These are phyloP conservation scores for Meda fulgida DNA, from an alignment of 2,797 vertebrate genomes.

Conservation along the genomic window DNA sequence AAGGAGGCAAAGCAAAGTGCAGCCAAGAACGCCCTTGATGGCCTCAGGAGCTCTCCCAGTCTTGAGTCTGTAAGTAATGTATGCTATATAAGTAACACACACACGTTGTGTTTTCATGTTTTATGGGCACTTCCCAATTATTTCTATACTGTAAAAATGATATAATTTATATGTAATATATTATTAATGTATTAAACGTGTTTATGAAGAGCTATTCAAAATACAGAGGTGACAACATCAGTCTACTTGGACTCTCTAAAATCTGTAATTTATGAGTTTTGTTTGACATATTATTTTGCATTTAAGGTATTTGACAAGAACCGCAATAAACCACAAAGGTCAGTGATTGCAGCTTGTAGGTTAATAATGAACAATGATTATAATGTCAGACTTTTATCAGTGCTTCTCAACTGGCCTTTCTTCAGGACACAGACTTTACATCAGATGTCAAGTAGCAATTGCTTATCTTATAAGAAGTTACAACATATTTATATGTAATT, in stretches of 20 bases:
- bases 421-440: background rate
- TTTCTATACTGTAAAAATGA: too few relatives aligned
- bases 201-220: conserved; percentile 59
- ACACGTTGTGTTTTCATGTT: too few relatives aligned
- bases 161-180: too few relatives aligned
- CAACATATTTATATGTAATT: too few relatives aligned
- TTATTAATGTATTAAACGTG: too few relatives aligned
- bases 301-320: conserved; percentile 61
- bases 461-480: too few relatives aligned
- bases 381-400: background rate
- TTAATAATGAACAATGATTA: background rate
- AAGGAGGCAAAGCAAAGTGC: conserved; percentile 77
- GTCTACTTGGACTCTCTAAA: too few relatives aligned
- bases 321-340: background rate
- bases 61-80: conserved; percentile 51
- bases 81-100: background rate
- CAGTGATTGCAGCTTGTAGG: conserved; percentile 52
- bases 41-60: conserved; percentile 38
- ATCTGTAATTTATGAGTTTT: background rate
- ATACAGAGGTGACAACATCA: conserved; percentile 55
- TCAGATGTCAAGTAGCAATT: background rate
- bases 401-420: background rate
- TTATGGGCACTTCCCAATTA: too few relatives aligned
- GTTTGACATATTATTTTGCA: conserved; percentile 7
- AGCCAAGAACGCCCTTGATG: conserved; percentile 68